phyloP scores from a whole-genome alignment of 2,797 vertebrate species.

The Cheirogaleus major region DNA sequence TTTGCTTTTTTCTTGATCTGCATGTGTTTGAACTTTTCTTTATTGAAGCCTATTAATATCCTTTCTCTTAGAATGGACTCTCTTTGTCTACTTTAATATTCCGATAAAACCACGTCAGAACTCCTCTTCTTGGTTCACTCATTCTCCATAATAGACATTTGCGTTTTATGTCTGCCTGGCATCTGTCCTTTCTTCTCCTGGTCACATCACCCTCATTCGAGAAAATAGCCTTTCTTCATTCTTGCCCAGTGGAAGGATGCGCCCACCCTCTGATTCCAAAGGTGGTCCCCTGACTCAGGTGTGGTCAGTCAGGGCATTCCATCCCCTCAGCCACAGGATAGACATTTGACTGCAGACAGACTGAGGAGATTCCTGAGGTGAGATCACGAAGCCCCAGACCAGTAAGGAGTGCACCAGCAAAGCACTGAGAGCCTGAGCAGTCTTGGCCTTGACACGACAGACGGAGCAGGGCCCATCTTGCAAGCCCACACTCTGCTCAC shows the following conservation, averaged over 20 bases:
- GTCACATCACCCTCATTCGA: not conserved
- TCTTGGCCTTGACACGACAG: not conserved
- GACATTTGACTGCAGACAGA: not conserved
- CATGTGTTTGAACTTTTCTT: slow-evolving; percentile 49
- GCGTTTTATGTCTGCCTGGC: not conserved
- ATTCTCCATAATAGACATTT: not conserved
- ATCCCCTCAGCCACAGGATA: not conserved
- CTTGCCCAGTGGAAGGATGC: not conserved
- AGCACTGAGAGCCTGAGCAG: not conserved
- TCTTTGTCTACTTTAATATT: slow-evolving; percentile 12
- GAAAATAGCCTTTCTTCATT: slow-evolving; percentile 9
- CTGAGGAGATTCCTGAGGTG: not conserved
- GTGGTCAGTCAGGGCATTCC: not conserved
- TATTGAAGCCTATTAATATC: not conserved
- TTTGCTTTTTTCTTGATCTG: slow-evolving; percentile 54
- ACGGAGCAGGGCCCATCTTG: not conserved
- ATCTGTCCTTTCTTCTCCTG: not conserved
- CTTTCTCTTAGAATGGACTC: not conserved
- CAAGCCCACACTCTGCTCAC: not conserved
- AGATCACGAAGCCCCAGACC: not conserved
- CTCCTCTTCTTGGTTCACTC: not conserved
- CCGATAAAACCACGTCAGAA: slow-evolving; percentile 7
- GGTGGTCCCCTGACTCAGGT: not conserved
- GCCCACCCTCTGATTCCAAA: not conserved
- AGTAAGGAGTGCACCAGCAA: not conserved